Conservation (phyloP, 2,888 invertebrate genomes). For the Alviniconcha strummeri region DNA sequence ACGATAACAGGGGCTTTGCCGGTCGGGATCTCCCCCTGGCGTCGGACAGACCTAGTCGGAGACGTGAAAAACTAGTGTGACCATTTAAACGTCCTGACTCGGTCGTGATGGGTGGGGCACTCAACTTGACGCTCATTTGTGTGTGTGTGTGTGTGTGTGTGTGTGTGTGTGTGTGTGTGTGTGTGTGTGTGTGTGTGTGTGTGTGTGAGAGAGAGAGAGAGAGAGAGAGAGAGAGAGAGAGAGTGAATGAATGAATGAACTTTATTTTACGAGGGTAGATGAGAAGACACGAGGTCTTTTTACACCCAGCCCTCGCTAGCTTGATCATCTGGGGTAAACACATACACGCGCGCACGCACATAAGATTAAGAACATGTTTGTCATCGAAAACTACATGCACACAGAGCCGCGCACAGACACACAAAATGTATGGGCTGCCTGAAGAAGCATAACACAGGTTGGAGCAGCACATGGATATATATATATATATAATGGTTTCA, state of each 20-base stretch:
- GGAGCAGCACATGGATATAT: too few species aligned
- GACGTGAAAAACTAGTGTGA: background rate
- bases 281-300: background rate
- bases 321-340: background rate
- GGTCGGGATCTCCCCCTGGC: background rate
- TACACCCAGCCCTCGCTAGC: background rate
- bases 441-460: background rate
- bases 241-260: too few species aligned
- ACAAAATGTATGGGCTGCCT: background rate
- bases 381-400: background rate
- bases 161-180: too few species aligned
- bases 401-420: background rate
- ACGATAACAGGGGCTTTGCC: too few species aligned
- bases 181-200: background rate
- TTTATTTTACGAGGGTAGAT: background rate
- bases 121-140: background rate
- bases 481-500: too few species aligned
- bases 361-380: background rate
- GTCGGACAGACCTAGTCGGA: background rate
- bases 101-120: background rate
- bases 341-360: background rate
- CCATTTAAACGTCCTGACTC: background rate
- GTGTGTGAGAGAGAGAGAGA: slow-evolving; percentile 23
- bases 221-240: slow-evolving; percentile 26
- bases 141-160: too few species aligned